Percentiles rank a stretch among this genome's conserved stretches.
phyloP scores from a whole-genome alignment of 92 coral and sea anemone genomes.

The Galaxea fascicularis region DNA sequence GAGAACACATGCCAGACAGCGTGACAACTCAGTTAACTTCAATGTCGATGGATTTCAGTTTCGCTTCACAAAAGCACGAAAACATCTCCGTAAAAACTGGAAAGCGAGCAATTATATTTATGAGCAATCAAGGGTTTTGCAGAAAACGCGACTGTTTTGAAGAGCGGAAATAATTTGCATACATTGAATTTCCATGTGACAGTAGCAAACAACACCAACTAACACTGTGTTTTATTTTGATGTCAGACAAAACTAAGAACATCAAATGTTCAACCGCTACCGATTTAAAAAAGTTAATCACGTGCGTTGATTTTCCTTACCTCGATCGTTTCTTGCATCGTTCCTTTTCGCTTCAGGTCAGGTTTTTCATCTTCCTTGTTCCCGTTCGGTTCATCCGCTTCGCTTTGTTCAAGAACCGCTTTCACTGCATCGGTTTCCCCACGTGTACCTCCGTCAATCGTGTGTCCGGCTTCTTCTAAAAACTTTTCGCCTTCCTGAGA shows the following conservation, averaged over 20 bases:
- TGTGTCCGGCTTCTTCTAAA: slow-evolving; percentile 79
- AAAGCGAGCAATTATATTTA: neutral
- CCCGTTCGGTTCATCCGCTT: slow-evolving; percentile 72
- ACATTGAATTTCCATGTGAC: slow-evolving; percentile 40
- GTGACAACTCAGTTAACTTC: slow-evolving; percentile 26
- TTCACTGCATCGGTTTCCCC: slow-evolving; percentile 88
- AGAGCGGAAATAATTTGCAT: slow-evolving; percentile 24
- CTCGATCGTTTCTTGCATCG: slow-evolving; percentile 92
- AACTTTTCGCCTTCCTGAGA: slow-evolving; percentile 94
- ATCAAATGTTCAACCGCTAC: neutral
- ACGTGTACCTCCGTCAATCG: slow-evolving; percentile 89
- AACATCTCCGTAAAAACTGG: neutral
- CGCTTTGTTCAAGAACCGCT: slow-evolving; percentile 84
- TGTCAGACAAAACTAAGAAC: neutral
- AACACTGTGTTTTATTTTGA: neutral
- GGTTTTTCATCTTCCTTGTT: slow-evolving; percentile 88
- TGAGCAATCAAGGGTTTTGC: neutral
- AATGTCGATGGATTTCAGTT: neutral
- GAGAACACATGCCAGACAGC: slow-evolving; percentile 37
- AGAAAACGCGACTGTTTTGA: neutral
- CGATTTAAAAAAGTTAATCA: neutral
- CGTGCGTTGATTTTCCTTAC: slow-evolving; percentile 44
- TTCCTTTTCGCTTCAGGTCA: slow-evolving; percentile 89
- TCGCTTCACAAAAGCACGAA: neutral
- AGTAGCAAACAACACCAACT: slow-evolving; percentile 28